phyloP scores from a whole-genome alignment of 1,140 invertebrate species.

The Tigriopus japonicus region DNA sequence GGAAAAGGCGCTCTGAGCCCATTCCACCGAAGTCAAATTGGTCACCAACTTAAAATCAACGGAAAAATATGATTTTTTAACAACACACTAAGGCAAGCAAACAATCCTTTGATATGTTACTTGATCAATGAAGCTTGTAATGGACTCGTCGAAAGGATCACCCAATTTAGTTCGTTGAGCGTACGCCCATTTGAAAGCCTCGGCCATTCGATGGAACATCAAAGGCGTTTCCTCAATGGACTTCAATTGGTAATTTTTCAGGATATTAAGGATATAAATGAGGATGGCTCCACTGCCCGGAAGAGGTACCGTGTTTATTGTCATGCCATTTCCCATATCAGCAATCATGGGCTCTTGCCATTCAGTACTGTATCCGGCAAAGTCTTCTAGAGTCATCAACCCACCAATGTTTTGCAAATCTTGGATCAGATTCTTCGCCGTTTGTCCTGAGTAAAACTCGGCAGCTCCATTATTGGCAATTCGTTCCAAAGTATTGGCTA shows the following conservation, averaged over 20 bases:
- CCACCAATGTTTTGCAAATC: slow-evolving; percentile 17
- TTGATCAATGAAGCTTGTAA: slow-evolving; percentile 25
- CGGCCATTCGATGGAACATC: slow-evolving; percentile 67
- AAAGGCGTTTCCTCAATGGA: slow-evolving; percentile 23
- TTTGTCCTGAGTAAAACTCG: not conserved
- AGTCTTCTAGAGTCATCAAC: slow-evolving; percentile 22
- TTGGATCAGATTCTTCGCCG: not conserved
- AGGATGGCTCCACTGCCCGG: slow-evolving; percentile 62
- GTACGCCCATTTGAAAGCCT: slow-evolving; percentile 81
- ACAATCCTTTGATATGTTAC: too few relatives aligned
- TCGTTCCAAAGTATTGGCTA: slow-evolving; percentile 27
- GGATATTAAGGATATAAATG: slow-evolving; percentile 57
- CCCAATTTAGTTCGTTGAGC: slow-evolving; percentile 63
- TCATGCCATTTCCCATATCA: slow-evolving; percentile 28
- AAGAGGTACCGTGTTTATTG: slow-evolving; percentile 46
- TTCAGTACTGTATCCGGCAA: slow-evolving; percentile 18
- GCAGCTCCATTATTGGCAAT: slow-evolving; percentile 22
- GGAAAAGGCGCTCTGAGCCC: not conserved
- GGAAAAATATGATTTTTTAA: not conserved
- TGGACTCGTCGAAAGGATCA: slow-evolving; percentile 51
- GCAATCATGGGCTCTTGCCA: not conserved
- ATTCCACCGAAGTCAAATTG: not conserved
- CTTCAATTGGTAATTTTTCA: slow-evolving; percentile 39
- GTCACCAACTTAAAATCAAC: not conserved
- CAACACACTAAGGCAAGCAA: too few relatives aligned